Percentiles rank a stretch among this genome's conserved stretches.
Conservation (phyloP, 2,888 invertebrate genomes). For the Ligdia adustata region DNA sequence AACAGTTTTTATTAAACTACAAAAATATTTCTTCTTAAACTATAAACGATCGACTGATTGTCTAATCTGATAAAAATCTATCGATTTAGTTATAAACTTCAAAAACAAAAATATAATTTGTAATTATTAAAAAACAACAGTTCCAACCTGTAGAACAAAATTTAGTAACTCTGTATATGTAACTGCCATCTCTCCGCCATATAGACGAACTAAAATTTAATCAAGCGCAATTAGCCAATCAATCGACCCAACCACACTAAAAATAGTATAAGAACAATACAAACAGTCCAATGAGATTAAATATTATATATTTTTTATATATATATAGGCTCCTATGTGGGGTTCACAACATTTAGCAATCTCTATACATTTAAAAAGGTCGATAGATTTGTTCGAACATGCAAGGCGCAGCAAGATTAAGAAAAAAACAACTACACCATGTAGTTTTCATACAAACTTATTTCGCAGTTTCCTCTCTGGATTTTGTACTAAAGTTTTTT, state of each 20-base stretch:
- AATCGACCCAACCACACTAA: conserved; percentile 31
- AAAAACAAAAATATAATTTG: no score
- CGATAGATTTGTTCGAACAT: conserved; percentile 58
- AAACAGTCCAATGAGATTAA: conserved; percentile 43
- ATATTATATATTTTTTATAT: conserved; percentile 29
- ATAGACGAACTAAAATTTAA: conserved; percentile 2
- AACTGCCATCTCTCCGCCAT: conserved; percentile 12
- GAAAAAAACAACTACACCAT: no score
- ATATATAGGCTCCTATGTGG: conserved; percentile 47
- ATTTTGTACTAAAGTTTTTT: no score
- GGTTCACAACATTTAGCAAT: conserved; percentile 47
- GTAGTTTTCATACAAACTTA: no score
- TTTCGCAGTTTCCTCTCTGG: no score
- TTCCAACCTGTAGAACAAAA: no score
- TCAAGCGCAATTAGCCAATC: conserved; percentile 36
- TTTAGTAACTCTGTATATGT: no score
- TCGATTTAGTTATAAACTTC: background rate
- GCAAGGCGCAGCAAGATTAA: conserved; percentile 11
- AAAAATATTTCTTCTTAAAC: conserved; percentile 64
- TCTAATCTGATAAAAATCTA: conserved; percentile 6
- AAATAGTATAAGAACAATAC: conserved; percentile 33
- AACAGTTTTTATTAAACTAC: conserved; percentile 56
- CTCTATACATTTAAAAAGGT: conserved; percentile 44
- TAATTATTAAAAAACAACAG: no score
- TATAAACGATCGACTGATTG: conserved; percentile 53